Conservation (phyloP, 2,113 vertebrate species). For the Tetrao urogallus region DNA sequence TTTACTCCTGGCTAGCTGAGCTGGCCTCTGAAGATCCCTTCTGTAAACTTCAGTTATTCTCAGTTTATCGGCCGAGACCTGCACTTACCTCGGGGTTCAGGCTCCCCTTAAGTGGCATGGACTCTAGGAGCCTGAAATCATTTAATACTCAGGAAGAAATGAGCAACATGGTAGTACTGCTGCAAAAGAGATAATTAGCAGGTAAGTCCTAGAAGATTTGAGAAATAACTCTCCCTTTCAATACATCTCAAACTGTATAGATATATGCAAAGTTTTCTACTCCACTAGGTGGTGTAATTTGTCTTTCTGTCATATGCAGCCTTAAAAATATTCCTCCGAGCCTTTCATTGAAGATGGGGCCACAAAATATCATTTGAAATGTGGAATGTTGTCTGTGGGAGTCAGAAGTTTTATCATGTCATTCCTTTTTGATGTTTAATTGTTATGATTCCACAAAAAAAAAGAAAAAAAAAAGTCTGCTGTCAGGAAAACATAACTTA, state of each 20-base stretch:
- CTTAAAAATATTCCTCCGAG: not conserved
- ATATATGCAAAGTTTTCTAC: not conserved
- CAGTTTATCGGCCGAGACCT: not conserved
- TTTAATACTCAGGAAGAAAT: not conserved
- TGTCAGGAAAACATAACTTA: not conserved
- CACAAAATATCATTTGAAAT: not conserved
- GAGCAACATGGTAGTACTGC: not conserved
- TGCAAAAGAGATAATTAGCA: not conserved
- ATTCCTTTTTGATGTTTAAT: not conserved
- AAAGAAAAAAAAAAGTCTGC: not conserved
- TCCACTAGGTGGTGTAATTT: slow-evolving; percentile 59
- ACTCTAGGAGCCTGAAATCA: not conserved
- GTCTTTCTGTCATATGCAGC: not conserved
- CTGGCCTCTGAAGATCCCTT: not conserved
- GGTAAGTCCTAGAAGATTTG: not conserved
- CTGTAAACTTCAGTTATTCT: not conserved
- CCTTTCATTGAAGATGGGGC: not conserved
- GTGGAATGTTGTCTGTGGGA: not conserved
- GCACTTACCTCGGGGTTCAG: accelerated
- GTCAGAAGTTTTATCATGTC: not conserved
- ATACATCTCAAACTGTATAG: not conserved
- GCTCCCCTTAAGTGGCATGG: not conserved
- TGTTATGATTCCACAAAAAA: not conserved
- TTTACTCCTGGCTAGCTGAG: not conserved
- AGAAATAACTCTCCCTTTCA: not conserved